phyloP scores from a whole-genome alignment of 2,888 invertebrate species.

The Lithophane leautieri region DNA sequence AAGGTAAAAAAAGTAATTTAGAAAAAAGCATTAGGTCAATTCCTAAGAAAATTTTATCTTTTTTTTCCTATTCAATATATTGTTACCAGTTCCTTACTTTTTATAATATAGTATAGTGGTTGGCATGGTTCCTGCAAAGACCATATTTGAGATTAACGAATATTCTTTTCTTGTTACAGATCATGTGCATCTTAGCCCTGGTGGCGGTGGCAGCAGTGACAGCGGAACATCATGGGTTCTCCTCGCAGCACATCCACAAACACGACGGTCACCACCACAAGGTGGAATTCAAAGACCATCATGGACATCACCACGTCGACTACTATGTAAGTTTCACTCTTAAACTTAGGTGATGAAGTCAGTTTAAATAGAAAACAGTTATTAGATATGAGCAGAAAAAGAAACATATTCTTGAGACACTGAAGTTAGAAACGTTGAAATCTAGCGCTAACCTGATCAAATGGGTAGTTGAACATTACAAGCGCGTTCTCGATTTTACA shows the following conservation, averaged over 20 bases:
- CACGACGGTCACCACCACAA: conserved; percentile 66
- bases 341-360: background rate
- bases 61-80: background rate
- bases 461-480: too few relatives aligned
- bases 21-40: background rate
- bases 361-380: too few relatives aligned
- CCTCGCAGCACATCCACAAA: conserved; percentile 71
- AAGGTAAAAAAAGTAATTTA: conserved; percentile 38
- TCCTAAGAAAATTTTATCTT: background rate
- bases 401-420: too few relatives aligned
- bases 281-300: conserved; percentile 52
- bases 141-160: background rate
- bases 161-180: conserved; percentile 19
- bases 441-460: too few relatives aligned
- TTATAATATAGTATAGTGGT: too few relatives aligned
- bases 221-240: conserved; percentile 59
- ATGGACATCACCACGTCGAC: conserved; percentile 61
- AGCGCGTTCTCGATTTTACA: too few relatives aligned
- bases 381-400: too few relatives aligned
- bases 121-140: background rate
- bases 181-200: conserved; percentile 40
- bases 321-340: conserved; percentile 60
- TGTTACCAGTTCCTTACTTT: background rate
- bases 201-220: conserved; percentile 31
- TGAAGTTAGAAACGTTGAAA: too few relatives aligned